Percentiles rank a stretch among this genome's conserved stretches.
Evolutionary conservation across 30 jellyfish, hydroid and myxozoan species (phyloP).

Genomic region (Rhopilema esculentum): DNA sequence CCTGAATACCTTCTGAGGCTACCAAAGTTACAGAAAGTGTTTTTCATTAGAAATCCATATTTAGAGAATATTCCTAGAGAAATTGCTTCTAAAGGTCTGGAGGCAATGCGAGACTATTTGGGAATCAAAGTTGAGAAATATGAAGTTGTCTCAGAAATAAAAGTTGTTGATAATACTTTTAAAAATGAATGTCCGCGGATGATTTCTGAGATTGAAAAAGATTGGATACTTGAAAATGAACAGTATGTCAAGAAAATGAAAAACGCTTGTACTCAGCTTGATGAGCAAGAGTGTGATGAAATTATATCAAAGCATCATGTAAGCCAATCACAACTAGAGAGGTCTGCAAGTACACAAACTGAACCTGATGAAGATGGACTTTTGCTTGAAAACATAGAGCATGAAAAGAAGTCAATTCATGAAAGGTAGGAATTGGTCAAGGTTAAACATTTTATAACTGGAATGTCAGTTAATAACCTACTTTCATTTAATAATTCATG

Average conservation of each 20-base stretch:
- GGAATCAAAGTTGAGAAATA: conserved; percentile 48
- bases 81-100: conserved; percentile 64
- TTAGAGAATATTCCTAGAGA: conserved; percentile 61
- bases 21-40: conserved; percentile 64
- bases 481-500: too few species aligned
- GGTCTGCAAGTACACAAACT: conserved; percentile 53
- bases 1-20: conserved; percentile 61
- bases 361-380: not conserved
- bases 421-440: not conserved
- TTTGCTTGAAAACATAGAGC: not conserved
- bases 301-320: not conserved
- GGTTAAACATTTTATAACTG: too few species aligned
- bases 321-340: not conserved
- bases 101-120: conserved; percentile 68
- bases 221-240: conserved; percentile 42
- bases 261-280: conserved; percentile 62
- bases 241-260: conserved; percentile 40
- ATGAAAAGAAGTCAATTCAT: not conserved
- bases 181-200: not conserved
- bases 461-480: too few species aligned
- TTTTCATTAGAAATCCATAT: conserved; percentile 52
- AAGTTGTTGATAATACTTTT: not conserved
- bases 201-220: conserved; percentile 31
- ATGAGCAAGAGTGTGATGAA: conserved; percentile 8
- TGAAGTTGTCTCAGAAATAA: conserved; percentile 23